These are phyloP conservation scores for Drosophila borealis DNA, from an alignment of 2,888 invertebrate genomes.

Conservation along the genomic window DNA sequence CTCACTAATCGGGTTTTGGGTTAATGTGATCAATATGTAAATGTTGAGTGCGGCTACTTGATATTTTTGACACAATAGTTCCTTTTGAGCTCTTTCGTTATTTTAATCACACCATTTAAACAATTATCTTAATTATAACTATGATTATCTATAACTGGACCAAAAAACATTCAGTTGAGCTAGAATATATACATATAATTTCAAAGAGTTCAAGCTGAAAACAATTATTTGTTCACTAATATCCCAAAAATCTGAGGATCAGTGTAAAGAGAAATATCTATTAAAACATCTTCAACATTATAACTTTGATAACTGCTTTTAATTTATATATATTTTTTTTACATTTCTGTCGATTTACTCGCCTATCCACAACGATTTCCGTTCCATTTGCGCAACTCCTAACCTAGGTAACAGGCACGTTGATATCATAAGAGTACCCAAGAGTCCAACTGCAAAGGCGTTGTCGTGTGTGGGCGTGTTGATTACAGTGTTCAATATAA, in stretches of 20 bases:
- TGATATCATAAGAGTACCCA: slow-evolving; percentile 28
- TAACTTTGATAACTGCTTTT: too few species aligned
- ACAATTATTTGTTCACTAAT: too few species aligned
- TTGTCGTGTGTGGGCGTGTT: slow-evolving; percentile 65
- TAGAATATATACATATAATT: too few species aligned
- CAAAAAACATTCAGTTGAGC: too few species aligned
- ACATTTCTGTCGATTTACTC: slow-evolving; percentile 1
- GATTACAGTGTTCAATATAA: slow-evolving; percentile 58
- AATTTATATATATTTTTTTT: too few species aligned
- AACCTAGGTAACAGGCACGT: slow-evolving; percentile 59
- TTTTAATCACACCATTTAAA: slow-evolving; percentile 12
- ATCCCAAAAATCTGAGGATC: too few species aligned
- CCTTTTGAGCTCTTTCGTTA: slow-evolving; percentile 19
- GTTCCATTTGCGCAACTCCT: slow-evolving; percentile 69
- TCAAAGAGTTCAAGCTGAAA: too few species aligned
- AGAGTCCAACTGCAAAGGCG: slow-evolving; percentile 27
- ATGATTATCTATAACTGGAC: neutral
- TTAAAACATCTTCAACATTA: too few species aligned
- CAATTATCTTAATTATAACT: slow-evolving; percentile 27
- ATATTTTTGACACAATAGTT: slow-evolving; percentile 40
- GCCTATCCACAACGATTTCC: slow-evolving; percentile 54
- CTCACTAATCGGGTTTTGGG: slow-evolving; percentile 41
- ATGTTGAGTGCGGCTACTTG: slow-evolving; percentile 52
- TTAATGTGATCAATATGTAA: slow-evolving; percentile 62
- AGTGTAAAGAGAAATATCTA: too few species aligned